These are phyloP conservation scores for Intellagama lesueurii DNA, from an alignment of 2,797 vertebrate species.

Conservation along the genomic window DNA sequence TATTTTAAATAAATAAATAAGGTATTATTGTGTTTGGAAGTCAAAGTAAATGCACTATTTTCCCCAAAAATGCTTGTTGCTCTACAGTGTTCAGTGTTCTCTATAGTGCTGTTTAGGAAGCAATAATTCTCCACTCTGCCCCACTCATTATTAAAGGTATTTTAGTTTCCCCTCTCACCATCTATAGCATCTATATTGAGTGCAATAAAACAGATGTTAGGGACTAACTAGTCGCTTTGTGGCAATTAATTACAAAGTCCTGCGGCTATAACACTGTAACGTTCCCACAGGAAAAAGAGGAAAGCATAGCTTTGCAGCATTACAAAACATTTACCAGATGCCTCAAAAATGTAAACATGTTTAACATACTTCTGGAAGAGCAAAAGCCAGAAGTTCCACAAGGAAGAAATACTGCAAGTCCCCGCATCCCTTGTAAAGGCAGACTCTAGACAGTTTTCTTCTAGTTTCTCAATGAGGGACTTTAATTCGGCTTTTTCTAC, in stretches of 20 bases:
- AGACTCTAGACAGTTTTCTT: accelerated
- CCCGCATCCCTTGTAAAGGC: conserved; percentile 6
- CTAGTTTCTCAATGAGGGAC: accelerated
- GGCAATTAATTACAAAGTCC: conserved; percentile 42
- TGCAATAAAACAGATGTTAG: conserved; percentile 60
- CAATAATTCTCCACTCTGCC: conserved; percentile 47
- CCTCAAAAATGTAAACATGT: conserved; percentile 60
- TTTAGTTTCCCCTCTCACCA: conserved; percentile 62
- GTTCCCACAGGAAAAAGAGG: conserved; percentile 53
- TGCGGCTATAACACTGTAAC: conserved; percentile 9
- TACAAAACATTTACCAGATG: conserved; percentile 54
- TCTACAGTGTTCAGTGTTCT: neutral
- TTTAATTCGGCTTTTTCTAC: no score
- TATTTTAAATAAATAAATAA: no score
- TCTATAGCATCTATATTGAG: conserved; percentile 52
- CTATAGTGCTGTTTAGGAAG: neutral
- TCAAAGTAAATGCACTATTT: neutral
- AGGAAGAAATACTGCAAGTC: conserved; percentile 17
- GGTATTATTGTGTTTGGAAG: neutral
- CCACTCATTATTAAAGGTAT: conserved; percentile 63
- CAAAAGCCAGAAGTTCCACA: conserved; percentile 3
- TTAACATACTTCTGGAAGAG: conserved; percentile 39
- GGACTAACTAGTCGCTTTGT: conserved; percentile 51
- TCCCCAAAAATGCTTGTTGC: neutral
- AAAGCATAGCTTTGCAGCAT: conserved; percentile 34